Percentiles rank a stretch among this genome's conserved stretches.
Evolutionary conservation across 2,113 vertebrate species (phyloP).

Genomic region (Fukomys damarensis): DNA sequence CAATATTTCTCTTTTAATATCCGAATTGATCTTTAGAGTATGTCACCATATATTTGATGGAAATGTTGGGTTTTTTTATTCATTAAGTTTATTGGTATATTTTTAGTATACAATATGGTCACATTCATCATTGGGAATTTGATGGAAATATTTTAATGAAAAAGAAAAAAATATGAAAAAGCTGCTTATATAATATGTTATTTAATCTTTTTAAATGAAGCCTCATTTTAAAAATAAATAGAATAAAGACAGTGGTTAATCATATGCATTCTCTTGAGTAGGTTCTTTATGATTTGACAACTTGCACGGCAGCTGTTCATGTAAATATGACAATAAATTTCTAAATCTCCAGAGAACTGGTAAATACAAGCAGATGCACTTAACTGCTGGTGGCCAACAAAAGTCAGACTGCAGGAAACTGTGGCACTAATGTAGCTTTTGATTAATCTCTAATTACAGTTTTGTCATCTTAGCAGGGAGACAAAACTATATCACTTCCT

Average conservation of each 20-base stretch:
- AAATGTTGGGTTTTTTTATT: too few relatives aligned
- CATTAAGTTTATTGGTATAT: too few relatives aligned
- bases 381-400: slow-evolving; percentile 89
- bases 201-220: slow-evolving; percentile 57
- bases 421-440: slow-evolving; percentile 90
- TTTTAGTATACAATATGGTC: too few relatives aligned
- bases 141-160: slow-evolving; percentile 38
- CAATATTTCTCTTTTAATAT: background rate
- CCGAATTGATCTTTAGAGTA: slow-evolving; percentile 30
- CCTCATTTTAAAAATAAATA: slow-evolving; percentile 77
- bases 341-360: slow-evolving; percentile 88
- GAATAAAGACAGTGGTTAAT: slow-evolving; percentile 77
- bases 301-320: slow-evolving; percentile 82
- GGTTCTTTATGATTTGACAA: slow-evolving; percentile 83
- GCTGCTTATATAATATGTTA: slow-evolving; percentile 30
- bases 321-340: slow-evolving; percentile 90
- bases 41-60: background rate
- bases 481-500: slow-evolving; percentile 92
- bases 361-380: slow-evolving; percentile 90
- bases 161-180: slow-evolving; percentile 57
- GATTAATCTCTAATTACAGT: slow-evolving; percentile 97
- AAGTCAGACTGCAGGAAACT: slow-evolving; percentile 88
- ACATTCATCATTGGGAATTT: background rate
- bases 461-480: slow-evolving; percentile 94
- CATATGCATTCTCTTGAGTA: slow-evolving; percentile 83